Evolutionary conservation across 2,113 vertebrate species (phyloP), one percentile per base, ranked within the genome.

Genomic region (Carollia perspicillata): DNA sequence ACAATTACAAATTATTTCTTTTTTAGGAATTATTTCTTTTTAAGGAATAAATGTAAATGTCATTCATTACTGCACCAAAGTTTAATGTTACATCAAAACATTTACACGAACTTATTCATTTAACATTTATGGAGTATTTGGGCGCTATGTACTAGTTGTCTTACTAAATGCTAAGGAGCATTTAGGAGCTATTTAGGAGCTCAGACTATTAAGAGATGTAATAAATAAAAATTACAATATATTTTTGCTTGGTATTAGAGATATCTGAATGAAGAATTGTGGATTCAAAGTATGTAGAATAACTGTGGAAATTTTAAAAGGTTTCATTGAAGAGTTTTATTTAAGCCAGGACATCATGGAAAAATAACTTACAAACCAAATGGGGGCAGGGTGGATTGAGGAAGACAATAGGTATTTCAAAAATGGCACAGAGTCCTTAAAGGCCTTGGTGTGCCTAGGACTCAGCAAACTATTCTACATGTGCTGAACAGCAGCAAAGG

Each of bases 301-400:
- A 86, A 40, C 4, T 60, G 5, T 66, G 77, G 26, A 12, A 55
- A 17, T 66, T 90, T 16, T 66, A 84, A 90, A 89, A 80, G 6
- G 0, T 53, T 49, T 85, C 16, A 13, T 60, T 78, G 3, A 77
- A 75, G 6, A 81, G 5, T 91, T 93, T 92, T 91, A 42, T 72
- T 92, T 60, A 87, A 80, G 16, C 35, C 68, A 40, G n/a, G 9
- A 44, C 17, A 40, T 42, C 30, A 22, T 11, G 16, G 58, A 69
- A 77, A 30, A 92, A 72, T 42, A 91, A n/a, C 6, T 49, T 33
- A 58, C 23, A 90, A 95, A 85, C 60, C 80, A 90, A 23, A 95
- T 7, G 12, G 3, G 4, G 16, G 35, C 1, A 30, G 23, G 28
- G 4, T 30, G 23, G 2, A 22, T 11, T 35, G 11, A 60, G 18